Percentiles rank a stretch among this genome's conserved stretches.
phyloP scores from a whole-genome alignment of 2,888 invertebrate species.

The Kryphioiulus occultus region DNA sequence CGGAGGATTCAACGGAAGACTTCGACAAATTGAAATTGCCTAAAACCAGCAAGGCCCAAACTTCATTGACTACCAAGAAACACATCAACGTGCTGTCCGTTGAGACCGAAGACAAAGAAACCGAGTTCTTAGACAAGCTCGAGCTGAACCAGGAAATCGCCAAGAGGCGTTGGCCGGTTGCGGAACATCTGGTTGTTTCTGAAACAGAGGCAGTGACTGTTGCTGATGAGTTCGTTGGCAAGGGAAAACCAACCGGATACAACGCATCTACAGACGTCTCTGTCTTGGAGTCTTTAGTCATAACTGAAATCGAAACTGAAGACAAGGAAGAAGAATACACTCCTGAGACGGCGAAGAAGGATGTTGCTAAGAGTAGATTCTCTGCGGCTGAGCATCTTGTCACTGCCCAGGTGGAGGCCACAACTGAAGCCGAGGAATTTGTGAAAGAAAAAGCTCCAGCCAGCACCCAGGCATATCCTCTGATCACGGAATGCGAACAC shows the following conservation, averaged over 20 bases:
- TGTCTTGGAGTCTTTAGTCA: slow-evolving; percentile 45
- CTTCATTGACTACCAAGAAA: slow-evolving; percentile 59
- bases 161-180: slow-evolving; percentile 13
- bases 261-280: slow-evolving; percentile 18
- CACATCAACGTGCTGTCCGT: slow-evolving; percentile 63
- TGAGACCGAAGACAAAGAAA: slow-evolving; percentile 62
- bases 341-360: background rate
- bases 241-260: background rate
- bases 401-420: slow-evolving; percentile 34
- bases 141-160: slow-evolving; percentile 47
- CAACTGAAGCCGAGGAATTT: slow-evolving; percentile 45
- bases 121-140: slow-evolving; percentile 56
- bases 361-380: slow-evolving; percentile 45
- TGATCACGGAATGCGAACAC: slow-evolving; percentile 56
- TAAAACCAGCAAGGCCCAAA: slow-evolving; percentile 65
- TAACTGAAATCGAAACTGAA: slow-evolving; percentile 48
- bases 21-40: slow-evolving; percentile 59
- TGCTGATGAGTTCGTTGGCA: background rate
- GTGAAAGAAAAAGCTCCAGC: slow-evolving; percentile 32
- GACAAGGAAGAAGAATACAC: slow-evolving; percentile 50
- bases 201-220: slow-evolving; percentile 48
- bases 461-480: background rate
- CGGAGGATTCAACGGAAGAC: slow-evolving; percentile 17
- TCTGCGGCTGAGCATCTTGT: slow-evolving; percentile 47
- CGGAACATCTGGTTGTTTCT: slow-evolving; percentile 51